Evolutionary conservation across 2,888 invertebrate genomes (phyloP).

Genomic region (Drosophila falleni): DNA sequence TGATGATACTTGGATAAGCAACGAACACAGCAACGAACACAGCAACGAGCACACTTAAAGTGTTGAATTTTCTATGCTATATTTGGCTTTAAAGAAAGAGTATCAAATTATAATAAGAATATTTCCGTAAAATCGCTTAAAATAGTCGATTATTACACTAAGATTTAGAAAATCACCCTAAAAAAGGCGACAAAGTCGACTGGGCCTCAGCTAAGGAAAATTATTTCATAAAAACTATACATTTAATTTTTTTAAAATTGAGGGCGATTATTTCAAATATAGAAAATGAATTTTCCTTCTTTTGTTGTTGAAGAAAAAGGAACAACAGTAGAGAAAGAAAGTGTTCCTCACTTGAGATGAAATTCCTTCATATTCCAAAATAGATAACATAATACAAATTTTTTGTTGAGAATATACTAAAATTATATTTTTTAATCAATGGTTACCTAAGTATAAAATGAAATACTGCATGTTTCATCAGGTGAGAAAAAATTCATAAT

Average conservation of each 20-base stretch:
- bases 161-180: no score
- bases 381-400: background rate
- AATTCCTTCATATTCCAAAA: background rate
- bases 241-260: no score
- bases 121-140: no score
- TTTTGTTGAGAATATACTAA: no score
- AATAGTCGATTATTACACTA: no score
- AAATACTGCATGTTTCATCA: background rate
- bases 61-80: conserved; percentile 19
- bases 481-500: no score
- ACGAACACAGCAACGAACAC: conserved; percentile 8
- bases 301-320: background rate
- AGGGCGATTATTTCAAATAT: no score
- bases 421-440: background rate
- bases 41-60: conserved; percentile 9
- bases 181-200: no score
- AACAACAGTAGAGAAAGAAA: background rate
- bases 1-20: conserved; percentile 18
- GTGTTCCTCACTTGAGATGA: background rate
- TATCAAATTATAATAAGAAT: no score
- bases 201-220: no score
- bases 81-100: background rate
- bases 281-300: no score
- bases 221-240: no score
- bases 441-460: background rate